A percentile compares a stretch with the other conserved stretches of the same genome.
Evolutionary conservation across 2,888 invertebrate species (phyloP).

Genomic region (Calameuta pallipes): DNA sequence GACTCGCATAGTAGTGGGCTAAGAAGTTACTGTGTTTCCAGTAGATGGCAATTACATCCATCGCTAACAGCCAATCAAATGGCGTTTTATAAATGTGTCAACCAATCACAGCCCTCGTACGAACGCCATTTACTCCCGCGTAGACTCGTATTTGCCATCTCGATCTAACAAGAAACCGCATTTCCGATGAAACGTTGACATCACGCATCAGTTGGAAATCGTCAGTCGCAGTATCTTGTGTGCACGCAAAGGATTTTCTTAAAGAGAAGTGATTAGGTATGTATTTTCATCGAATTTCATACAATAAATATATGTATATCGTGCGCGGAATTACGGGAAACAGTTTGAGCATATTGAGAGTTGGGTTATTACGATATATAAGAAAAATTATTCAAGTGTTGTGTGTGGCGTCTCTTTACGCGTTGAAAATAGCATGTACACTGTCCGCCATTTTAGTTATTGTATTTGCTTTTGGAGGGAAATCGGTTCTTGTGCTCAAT

Average conservation of each 20-base stretch:
- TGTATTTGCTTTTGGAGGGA: conserved; percentile 59
- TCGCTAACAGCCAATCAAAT: not conserved
- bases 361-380: not conserved
- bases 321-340: not conserved
- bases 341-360: conserved; percentile 1
- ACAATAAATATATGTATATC: not conserved
- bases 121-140: not conserved
- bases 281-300: conserved; percentile 1
- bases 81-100: not conserved
- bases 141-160: not conserved
- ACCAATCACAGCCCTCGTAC: not conserved
- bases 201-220: conserved; percentile 30
- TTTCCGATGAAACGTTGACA: conserved; percentile 6
- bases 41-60: not conserved
- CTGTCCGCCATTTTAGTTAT: conserved; percentile 59
- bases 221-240: conserved; percentile 19
- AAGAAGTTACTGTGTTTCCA: not conserved
- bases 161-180: conserved; percentile 2
- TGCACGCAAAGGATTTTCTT: not conserved
- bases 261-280: conserved; percentile 19
- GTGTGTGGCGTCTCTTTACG: conserved; percentile 35
- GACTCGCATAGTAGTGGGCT: not conserved
- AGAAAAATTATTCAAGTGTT: not conserved
- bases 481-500: conserved; percentile 32
- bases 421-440: conserved; percentile 38